Conservation (phyloP, 2,113 vertebrate species). For the Chionomys nivalis region DNA sequence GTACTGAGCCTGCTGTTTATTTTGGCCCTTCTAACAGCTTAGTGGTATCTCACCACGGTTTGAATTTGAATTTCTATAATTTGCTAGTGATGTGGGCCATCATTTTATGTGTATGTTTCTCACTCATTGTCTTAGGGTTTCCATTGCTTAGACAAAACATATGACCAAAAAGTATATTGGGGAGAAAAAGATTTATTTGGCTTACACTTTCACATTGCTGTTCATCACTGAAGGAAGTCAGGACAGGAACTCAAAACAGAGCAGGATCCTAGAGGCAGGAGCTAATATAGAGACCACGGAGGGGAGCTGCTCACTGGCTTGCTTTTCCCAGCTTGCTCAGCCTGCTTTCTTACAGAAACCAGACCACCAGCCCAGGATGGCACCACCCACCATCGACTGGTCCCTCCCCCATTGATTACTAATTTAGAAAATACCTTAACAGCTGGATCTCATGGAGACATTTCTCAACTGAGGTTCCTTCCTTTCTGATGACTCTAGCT, state of each 20-base stretch:
- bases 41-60: neutral
- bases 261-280: neutral
- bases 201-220: neutral
- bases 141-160: neutral
- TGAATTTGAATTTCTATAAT: neutral
- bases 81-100: neutral
- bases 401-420: neutral
- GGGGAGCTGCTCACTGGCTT: neutral
- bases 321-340: neutral
- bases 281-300: neutral
- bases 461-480: neutral
- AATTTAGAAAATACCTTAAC: neutral
- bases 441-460: neutral
- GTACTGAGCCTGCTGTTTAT: neutral
- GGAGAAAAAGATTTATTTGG: neutral
- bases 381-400: neutral
- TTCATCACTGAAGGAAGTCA: neutral
- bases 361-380: neutral
- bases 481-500: neutral
- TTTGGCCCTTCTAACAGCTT: neutral
- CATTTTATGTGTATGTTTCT: neutral
- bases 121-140: neutral
- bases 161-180: neutral
- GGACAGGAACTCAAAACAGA: neutral
- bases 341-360: neutral